phyloP scores from a whole-genome alignment of 2,888 invertebrate species.

The Myopa testacea region DNA sequence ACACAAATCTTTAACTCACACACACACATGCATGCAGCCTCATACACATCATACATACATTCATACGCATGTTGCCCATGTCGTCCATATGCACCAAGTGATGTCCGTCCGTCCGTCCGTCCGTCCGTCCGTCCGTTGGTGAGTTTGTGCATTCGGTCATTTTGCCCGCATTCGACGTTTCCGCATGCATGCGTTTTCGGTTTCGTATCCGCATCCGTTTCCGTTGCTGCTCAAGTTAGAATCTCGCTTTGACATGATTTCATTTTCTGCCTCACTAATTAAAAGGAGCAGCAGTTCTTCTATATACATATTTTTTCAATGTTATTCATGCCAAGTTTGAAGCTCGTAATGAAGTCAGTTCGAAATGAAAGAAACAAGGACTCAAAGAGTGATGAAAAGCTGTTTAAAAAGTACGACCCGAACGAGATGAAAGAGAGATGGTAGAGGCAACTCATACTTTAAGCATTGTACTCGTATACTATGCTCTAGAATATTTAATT shows the following conservation, averaged over 20 bases:
- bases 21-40: not conserved
- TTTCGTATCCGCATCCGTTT: not conserved
- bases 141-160: not conserved
- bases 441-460: too few relatives aligned
- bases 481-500: too few relatives aligned
- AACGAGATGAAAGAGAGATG: too few relatives aligned
- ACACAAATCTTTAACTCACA: conserved; percentile 3
- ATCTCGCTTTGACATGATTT: conserved; percentile 29
- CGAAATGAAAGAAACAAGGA: not conserved
- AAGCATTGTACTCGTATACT: too few relatives aligned
- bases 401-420: too few relatives aligned
- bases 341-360: not conserved
- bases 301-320: not conserved
- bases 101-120: too few relatives aligned
- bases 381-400: not conserved
- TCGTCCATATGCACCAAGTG: not conserved
- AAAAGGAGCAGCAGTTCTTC: not conserved
- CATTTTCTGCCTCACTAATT: conserved; percentile 32
- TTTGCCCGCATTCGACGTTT: not conserved
- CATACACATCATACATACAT: not conserved
- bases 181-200: not conserved
- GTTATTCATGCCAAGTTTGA: not conserved
- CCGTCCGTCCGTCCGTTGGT: not conserved
- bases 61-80: not conserved
- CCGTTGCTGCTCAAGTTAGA: conserved; percentile 16